Percentiles rank a stretch among this genome's conserved stretches.
Conservation (phyloP, 2,113 vertebrate genomes). For the Tauraco erythrolophus region DNA sequence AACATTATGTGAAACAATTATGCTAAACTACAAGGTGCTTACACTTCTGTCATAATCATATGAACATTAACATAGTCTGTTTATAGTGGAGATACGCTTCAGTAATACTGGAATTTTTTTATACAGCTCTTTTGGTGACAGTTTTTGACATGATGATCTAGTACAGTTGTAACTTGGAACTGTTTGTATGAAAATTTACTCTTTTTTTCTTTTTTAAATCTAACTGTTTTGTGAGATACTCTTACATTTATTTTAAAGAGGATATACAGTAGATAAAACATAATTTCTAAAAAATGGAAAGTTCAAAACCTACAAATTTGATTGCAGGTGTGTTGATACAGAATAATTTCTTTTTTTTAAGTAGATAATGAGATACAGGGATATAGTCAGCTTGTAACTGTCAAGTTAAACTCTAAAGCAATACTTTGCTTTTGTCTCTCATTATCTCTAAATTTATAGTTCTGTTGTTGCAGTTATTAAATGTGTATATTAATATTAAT, state of each 20-base stretch:
- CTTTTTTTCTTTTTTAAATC: not conserved
- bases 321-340: not conserved
- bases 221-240: not conserved
- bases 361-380: not conserved
- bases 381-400: not conserved
- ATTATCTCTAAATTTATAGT: not conserved
- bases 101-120: not conserved
- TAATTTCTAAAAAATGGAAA: not conserved
- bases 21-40: not conserved
- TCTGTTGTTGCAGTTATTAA: not conserved
- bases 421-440: not conserved
- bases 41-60: not conserved
- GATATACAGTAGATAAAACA: not conserved
- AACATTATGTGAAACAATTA: not conserved
- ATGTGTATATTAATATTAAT: not conserved
- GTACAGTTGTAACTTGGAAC: not conserved
- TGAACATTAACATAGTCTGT: not conserved
- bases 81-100: not conserved
- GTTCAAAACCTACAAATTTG: not conserved
- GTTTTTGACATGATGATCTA: not conserved
- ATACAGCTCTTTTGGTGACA: not conserved
- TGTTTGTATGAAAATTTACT: not conserved
- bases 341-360: not conserved
- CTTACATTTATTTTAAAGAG: not conserved
- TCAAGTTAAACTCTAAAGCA: not conserved